Conservation (phyloP, 1,140 invertebrate genomes). For the Globodera ellingtonae region DNA sequence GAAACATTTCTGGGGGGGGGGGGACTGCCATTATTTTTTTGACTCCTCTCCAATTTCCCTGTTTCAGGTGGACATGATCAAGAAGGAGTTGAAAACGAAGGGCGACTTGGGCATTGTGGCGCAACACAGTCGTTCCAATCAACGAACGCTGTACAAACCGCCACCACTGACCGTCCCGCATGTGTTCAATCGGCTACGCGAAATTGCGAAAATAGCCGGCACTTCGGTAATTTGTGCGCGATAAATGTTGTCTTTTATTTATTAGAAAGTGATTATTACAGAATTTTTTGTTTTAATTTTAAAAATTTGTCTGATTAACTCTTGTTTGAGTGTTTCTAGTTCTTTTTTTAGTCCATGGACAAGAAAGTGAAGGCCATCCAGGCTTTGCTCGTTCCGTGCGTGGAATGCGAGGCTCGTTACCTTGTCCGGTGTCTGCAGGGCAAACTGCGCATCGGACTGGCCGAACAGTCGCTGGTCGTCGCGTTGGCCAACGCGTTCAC, state of each 20-base stretch:
- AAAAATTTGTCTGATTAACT: too few relatives aligned
- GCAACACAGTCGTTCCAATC: slow-evolving; percentile 77
- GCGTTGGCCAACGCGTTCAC: slow-evolving; percentile 83
- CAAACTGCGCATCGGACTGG: slow-evolving; percentile 91
- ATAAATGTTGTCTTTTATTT: neutral
- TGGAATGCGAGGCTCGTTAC: slow-evolving; percentile 85
- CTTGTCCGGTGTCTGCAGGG: slow-evolving; percentile 87
- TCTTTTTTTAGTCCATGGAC: slow-evolving; percentile 72
- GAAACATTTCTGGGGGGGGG: neutral
- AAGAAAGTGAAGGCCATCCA: slow-evolving; percentile 93
- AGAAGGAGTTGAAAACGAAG: slow-evolving; percentile 85
- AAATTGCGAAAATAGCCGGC: slow-evolving; percentile 86
- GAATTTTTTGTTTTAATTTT: slow-evolving; percentile 10
- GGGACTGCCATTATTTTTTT: neutral
- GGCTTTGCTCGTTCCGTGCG: slow-evolving; percentile 86
- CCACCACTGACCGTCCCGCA: slow-evolving; percentile 69
- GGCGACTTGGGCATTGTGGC: slow-evolving; percentile 74
- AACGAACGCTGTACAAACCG: slow-evolving; percentile 80
- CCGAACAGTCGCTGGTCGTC: slow-evolving; percentile 87
- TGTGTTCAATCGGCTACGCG: slow-evolving; percentile 84
- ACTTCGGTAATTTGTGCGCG: slow-evolving; percentile 71
- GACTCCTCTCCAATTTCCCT: neutral
- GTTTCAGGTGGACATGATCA: slow-evolving; percentile 81
- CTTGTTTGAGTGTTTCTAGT: neutral
- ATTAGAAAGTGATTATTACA: slow-evolving; percentile 12